These are phyloP conservation scores for Diarsia dahlii DNA, from an alignment of 2,888 invertebrate species.

Conservation along the genomic window DNA sequence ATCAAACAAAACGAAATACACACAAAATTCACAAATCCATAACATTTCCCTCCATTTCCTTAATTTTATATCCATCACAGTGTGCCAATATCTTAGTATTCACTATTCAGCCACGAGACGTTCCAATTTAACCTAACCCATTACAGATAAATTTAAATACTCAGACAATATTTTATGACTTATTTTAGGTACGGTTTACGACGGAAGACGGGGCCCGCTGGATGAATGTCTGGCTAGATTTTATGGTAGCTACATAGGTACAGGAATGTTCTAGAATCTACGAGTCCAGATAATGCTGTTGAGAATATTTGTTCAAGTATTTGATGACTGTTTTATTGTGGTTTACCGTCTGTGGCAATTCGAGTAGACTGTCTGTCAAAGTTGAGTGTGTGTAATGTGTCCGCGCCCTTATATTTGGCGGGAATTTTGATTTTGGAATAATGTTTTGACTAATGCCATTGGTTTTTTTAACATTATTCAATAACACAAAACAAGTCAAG, in stretches of 20 bases:
- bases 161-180: conserved; percentile 89
- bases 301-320: conserved; percentile 67
- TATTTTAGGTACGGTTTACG: conserved; percentile 90
- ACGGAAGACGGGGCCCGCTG: conserved; percentile 83
- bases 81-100: conserved; percentile 50
- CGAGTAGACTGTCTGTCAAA: conserved; percentile 4
- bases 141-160: conserved; percentile 89
- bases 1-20: conserved; percentile 9
- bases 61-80: conserved; percentile 39
- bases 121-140: conserved; percentile 75
- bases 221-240: conserved; percentile 87
- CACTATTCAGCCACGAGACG: conserved; percentile 51
- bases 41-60: conserved; percentile 33
- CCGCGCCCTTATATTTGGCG: conserved; percentile 8
- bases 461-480: not conserved
- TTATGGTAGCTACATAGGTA: conserved; percentile 76
- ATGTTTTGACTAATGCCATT: not conserved
- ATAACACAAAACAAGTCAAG: not conserved
- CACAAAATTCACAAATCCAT: conserved; percentile 19
- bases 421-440: not conserved
- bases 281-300: conserved; percentile 67
- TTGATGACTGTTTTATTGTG: conserved; percentile 67
- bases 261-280: conserved; percentile 72
- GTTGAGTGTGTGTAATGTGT: conserved; percentile 5
- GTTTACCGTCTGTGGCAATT: conserved; percentile 27